A percentile compares a stretch with the other conserved stretches of the same genome.
Conservation (phyloP, 37 sponge, comb jelly and placozoan genomes). For the Ianthella basta region DNA sequence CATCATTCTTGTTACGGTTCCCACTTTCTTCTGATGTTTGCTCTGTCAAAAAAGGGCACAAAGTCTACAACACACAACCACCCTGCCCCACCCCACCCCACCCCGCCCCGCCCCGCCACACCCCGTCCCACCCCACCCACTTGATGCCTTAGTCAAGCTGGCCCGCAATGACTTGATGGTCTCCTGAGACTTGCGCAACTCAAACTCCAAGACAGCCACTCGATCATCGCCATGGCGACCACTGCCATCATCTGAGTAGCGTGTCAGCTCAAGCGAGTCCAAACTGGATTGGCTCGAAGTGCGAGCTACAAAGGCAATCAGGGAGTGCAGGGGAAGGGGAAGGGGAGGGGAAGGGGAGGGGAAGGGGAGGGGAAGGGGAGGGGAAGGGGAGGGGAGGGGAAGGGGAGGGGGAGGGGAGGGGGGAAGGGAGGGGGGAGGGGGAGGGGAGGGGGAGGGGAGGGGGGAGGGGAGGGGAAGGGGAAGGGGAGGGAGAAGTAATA, state of each 20-base stretch:
- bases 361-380: too few relatives aligned
- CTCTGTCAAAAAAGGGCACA: conserved; percentile 15
- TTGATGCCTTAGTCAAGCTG: conserved; percentile 88
- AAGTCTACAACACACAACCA: not conserved
- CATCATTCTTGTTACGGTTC: not conserved
- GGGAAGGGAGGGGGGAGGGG: too few relatives aligned
- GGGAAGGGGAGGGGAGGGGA: too few relatives aligned
- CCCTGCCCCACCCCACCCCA: not conserved
- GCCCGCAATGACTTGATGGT: conserved; percentile 93
- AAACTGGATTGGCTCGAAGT: conserved; percentile 88
- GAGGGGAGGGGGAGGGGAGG: too few relatives aligned
- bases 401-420: too few relatives aligned
- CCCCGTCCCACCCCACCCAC: conserved; percentile 44
- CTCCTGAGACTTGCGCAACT: conserved; percentile 92
- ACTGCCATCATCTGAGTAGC: conserved; percentile 87
- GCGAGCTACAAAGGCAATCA: conserved; percentile 58
- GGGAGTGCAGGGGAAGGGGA: not conserved
- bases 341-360: too few relatives aligned
- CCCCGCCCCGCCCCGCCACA: too few relatives aligned
- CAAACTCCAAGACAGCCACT: conserved; percentile 97
- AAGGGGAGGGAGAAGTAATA: too few relatives aligned
- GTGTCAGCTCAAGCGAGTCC: conserved; percentile 92
- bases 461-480: too few relatives aligned
- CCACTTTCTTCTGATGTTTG: not conserved
- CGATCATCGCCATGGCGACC: conserved; percentile 81